Evolutionary conservation across 1,140 invertebrate species (phyloP).

Genomic region (Rhagoletis zephyria): DNA sequence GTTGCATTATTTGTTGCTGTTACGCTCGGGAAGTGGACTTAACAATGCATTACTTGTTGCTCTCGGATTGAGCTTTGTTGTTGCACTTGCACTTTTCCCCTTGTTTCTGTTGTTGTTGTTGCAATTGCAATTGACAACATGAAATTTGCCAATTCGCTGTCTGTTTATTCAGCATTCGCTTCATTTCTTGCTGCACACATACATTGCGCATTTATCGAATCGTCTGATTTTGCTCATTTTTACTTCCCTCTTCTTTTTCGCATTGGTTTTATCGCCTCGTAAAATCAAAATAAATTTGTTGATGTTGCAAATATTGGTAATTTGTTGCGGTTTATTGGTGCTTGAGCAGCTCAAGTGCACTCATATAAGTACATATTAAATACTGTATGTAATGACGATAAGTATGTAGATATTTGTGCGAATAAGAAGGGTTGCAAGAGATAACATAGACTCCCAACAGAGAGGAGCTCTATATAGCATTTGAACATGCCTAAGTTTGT

Average conservation of each 20-base stretch:
- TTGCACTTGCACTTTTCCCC: not conserved
- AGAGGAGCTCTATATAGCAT: too few species aligned
- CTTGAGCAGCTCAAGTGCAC: not conserved
- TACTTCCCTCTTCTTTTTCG: not conserved
- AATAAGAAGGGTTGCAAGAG: too few species aligned
- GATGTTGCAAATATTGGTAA: slow-evolving; percentile 32
- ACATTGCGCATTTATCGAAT: slow-evolving; percentile 36
- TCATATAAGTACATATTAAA: not conserved
- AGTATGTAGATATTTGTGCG: too few species aligned
- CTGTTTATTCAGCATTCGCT: slow-evolving; percentile 30
- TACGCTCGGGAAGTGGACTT: not conserved
- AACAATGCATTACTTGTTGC: not conserved
- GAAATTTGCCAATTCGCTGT: slow-evolving; percentile 48
- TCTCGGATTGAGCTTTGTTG: not conserved
- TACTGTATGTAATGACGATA: too few species aligned
- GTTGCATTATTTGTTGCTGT: not conserved
- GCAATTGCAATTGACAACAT: slow-evolving; percentile 1
- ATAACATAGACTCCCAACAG: too few species aligned
- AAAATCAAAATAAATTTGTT: not conserved
- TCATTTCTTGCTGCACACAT: not conserved
- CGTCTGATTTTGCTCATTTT: not conserved
- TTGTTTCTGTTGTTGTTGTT: slow-evolving; percentile 4
- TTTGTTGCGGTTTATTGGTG: slow-evolving; percentile 45
- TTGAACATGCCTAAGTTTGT: too few species aligned
- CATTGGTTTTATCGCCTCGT: slow-evolving; percentile 1